These are phyloP conservation scores for Rhegmatorhina hoffmannsi DNA, from an alignment of 2,113 vertebrate species.

Conservation along the genomic window DNA sequence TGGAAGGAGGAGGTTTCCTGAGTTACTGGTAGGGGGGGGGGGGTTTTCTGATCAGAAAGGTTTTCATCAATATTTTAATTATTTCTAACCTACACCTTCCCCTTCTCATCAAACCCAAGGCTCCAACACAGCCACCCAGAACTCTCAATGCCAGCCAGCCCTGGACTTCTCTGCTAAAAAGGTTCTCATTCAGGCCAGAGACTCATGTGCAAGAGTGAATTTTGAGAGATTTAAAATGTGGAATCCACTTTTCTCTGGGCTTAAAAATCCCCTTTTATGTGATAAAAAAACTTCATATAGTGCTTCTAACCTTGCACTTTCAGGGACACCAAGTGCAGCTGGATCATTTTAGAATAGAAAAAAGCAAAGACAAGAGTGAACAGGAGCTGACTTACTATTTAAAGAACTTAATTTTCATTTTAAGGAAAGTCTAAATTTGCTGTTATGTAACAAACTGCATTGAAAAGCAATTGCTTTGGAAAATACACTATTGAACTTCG, in stretches of 20 bases:
- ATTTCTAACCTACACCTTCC: not conserved
- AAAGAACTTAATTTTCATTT: conserved; percentile 43
- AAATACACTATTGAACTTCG: conserved; percentile 54
- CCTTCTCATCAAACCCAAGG: not conserved
- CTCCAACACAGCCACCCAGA: not conserved
- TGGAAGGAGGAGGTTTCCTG: not conserved
- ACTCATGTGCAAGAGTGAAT: not conserved
- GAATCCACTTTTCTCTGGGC: not conserved
- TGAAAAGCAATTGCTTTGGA: conserved; percentile 62
- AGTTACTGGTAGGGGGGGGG: not conserved
- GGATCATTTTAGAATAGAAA: not conserved
- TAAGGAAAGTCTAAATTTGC: conserved; percentile 27
- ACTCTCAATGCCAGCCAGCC: not conserved
- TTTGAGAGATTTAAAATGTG: not conserved
- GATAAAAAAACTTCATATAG: not conserved
- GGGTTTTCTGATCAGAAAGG: not conserved
- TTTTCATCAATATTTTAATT: not conserved
- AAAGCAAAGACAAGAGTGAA: not conserved
- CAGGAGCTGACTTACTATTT: conserved; percentile 23
- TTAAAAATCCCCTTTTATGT: not conserved
- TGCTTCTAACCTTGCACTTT: not conserved
- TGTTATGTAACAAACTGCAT: conserved; percentile 53
- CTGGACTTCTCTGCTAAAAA: not conserved
- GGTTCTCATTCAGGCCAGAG: not conserved
- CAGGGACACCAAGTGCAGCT: not conserved